Conservation (phyloP, 2,888 invertebrate genomes). For the Caenorhabditis sp. region DNA sequence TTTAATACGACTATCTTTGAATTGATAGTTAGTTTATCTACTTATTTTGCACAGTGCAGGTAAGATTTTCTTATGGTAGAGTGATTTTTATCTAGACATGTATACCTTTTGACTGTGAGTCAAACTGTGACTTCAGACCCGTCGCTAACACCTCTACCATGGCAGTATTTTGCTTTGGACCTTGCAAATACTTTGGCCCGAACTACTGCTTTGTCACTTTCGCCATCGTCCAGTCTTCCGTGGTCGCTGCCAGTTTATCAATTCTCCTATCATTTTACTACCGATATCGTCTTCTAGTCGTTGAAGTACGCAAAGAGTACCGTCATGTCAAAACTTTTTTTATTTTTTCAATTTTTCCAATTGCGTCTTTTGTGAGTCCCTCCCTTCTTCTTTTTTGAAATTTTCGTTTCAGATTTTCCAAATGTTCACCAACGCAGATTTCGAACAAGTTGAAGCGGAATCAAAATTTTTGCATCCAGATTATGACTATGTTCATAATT, state of each 20-base stretch:
- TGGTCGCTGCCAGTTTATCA: conserved; percentile 47
- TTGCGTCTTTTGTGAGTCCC: conserved; percentile 35
- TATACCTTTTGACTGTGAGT: no score
- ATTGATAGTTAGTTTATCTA: conserved; percentile 31
- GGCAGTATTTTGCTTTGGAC: conserved; percentile 46
- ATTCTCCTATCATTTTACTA: conserved; percentile 41
- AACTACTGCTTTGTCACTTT: conserved; percentile 26
- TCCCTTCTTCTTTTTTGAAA: background rate
- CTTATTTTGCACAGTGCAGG: conserved; percentile 54
- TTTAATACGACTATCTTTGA: conserved; percentile 47
- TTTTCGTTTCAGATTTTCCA: conserved; percentile 32
- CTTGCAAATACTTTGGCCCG: conserved; percentile 43
- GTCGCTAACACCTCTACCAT: conserved; percentile 34
- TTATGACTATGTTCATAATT: conserved; percentile 34
- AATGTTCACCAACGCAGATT: conserved; percentile 40
- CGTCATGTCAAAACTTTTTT: conserved; percentile 15
- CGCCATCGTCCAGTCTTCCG: conserved; percentile 38
- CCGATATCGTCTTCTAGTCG: conserved; percentile 12
- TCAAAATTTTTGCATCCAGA: conserved; percentile 35
- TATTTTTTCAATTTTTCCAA: conserved; percentile 26
- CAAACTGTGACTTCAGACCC: no score
- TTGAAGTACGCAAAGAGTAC: conserved; percentile 8
- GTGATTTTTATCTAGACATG: no score
- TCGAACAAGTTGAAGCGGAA: conserved; percentile 39
- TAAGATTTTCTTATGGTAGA: background rate